phyloP scores from a whole-genome alignment of 2,797 vertebrate species.

The Enteromius afrohamiltoni region DNA sequence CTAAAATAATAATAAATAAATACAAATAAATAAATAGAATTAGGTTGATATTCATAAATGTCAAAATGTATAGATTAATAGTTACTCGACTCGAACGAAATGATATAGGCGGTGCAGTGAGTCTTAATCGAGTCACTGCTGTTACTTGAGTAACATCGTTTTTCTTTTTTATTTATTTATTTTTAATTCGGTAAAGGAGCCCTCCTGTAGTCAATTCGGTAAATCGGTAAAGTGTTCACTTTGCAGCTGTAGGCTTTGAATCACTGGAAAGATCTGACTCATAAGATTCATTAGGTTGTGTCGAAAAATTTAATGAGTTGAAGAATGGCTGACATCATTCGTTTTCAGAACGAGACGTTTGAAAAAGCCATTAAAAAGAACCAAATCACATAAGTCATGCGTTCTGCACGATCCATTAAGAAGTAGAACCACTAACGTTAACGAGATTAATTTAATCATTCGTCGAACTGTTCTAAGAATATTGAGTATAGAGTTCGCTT shows the following conservation, averaged over 20 bases:
- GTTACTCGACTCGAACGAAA: neutral
- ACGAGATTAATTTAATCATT: neutral
- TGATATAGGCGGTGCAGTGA: neutral
- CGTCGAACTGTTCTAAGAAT: neutral
- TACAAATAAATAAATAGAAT: too few relatives aligned
- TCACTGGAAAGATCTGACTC: neutral
- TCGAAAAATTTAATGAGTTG: too few relatives aligned
- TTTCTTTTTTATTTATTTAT: neutral
- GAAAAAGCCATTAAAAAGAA: neutral
- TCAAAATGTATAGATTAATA: too few relatives aligned
- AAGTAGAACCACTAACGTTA: too few relatives aligned
- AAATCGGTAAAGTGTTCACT: neutral
- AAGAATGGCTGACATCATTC: neutral
- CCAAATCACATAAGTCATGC: neutral
- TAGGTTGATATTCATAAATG: too few relatives aligned
- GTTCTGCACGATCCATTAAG: neutral
- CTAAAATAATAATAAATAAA: too few relatives aligned
- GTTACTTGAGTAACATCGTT: neutral
- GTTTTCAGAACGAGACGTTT: neutral
- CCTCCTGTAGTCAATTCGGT: neutral
- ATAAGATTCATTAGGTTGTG: neutral
- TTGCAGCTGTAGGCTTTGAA: neutral
- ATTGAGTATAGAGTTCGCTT: neutral
- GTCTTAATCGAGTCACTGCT: neutral
- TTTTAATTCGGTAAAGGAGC: neutral